These are phyloP conservation scores for Empidonax alnorum DNA, from an alignment of 2,113 vertebrate genomes.

Conservation along the genomic window DNA sequence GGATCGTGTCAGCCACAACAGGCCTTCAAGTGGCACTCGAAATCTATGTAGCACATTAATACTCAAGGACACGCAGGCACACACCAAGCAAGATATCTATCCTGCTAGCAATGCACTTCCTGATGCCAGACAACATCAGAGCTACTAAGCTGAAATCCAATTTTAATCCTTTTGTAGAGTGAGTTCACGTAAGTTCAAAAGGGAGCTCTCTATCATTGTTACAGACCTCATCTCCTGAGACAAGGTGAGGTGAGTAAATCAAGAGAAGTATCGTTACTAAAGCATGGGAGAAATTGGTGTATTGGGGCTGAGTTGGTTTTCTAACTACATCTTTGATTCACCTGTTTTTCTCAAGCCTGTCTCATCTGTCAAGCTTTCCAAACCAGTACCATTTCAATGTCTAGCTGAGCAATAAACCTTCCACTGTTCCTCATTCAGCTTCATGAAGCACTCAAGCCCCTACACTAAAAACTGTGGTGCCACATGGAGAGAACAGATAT, in stretches of 20 bases:
- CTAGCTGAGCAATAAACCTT: not conserved
- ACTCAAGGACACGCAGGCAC: not conserved
- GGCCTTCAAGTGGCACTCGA: not conserved
- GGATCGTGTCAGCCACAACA: not conserved
- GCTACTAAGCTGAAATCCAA: not conserved
- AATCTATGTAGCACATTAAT: not conserved
- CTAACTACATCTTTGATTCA: not conserved
- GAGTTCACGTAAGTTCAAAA: not conserved
- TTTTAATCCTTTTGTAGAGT: not conserved
- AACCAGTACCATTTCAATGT: not conserved
- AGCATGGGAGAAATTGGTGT: not conserved
- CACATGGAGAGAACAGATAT: not conserved
- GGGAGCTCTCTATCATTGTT: not conserved
- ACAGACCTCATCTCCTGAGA: constrained; percentile 10
- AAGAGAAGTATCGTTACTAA: not conserved
- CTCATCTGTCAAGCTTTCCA: not conserved
- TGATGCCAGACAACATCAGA: not conserved
- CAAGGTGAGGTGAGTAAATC: constrained; percentile 18
- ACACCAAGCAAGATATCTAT: not conserved
- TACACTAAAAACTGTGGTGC: not conserved
- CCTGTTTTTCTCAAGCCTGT: not conserved
- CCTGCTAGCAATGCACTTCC: not conserved
- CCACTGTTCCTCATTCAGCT: not conserved
- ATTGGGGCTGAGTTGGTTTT: not conserved
- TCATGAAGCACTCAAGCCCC: not conserved